phyloP scores from a whole-genome alignment of 2,113 vertebrate genomes.

The Pluvianellus socialis region DNA sequence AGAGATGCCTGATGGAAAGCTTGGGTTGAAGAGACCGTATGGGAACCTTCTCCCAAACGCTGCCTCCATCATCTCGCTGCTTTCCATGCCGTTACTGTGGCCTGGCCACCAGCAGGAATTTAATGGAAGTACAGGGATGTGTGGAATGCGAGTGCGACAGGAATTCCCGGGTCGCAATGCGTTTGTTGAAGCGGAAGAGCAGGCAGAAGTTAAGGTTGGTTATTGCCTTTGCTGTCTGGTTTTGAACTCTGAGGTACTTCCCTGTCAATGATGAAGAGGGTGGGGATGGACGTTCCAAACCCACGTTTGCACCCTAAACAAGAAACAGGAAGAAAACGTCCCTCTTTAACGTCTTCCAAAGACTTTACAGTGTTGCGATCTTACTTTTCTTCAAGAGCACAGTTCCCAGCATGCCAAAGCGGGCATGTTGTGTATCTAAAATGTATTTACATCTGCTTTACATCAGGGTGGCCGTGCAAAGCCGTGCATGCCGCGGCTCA shows the following conservation, averaged over 20 bases:
- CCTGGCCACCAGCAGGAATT: background rate
- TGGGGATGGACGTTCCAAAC: background rate
- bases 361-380: background rate
- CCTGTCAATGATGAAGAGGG: background rate
- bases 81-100: background rate
- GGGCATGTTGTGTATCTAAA: background rate
- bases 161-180: background rate
- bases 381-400: background rate
- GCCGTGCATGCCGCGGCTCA: background rate
- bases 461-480: background rate
- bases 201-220: background rate
- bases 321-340: background rate
- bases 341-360: background rate
- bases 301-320: background rate
- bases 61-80: background rate
- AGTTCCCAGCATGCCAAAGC: background rate
- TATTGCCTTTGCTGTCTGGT: rapidly evolving
- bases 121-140: background rate
- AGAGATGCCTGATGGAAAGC: background rate
- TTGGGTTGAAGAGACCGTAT: rapidly evolving
- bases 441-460: background rate
- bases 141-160: rapidly evolving
- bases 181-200: background rate
- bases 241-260: background rate
- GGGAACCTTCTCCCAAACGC: background rate